These are phyloP conservation scores for Hexactinellida sp. DNA, from an alignment of 37 sponge, comb jelly and placozoan genomes.

Conservation along the genomic window DNA sequence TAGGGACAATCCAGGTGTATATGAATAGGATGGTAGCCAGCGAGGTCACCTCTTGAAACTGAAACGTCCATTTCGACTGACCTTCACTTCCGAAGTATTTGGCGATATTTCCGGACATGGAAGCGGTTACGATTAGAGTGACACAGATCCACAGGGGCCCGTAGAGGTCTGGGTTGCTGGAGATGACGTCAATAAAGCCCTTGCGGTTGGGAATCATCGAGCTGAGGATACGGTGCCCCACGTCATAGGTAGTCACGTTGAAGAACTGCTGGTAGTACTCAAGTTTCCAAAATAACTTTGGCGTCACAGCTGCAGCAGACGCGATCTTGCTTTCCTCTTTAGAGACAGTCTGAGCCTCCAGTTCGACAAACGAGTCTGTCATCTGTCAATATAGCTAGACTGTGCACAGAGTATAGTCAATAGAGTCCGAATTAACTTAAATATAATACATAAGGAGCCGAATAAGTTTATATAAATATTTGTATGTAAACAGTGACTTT, in stretches of 20 bases:
- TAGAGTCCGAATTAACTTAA: no score
- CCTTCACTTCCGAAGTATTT: constrained; percentile 27
- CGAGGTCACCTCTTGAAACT: constrained; percentile 37
- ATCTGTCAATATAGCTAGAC: neutral
- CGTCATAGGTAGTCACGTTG: constrained; percentile 57
- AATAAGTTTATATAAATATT: no score
- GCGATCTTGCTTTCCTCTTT: neutral
- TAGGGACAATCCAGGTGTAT: constrained; percentile 46
- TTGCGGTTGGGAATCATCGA: constrained; percentile 37
- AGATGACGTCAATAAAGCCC: constrained; percentile 26
- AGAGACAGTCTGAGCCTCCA: neutral
- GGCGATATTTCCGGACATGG: constrained; percentile 57
- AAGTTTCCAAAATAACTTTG: constrained; percentile 5
- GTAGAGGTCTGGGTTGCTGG: constrained; percentile 46
- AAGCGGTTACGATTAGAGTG: constrained; percentile 60
- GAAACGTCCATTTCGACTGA: constrained; percentile 33
- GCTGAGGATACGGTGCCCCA: constrained; percentile 36
- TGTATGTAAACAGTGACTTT: no score
- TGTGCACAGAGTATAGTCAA: neutral
- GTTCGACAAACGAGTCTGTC: neutral
- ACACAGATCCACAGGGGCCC: constrained; percentile 83
- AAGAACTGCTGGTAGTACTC: constrained; percentile 70
- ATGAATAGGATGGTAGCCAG: constrained; percentile 25
- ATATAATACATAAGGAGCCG: no score
- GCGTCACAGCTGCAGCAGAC: neutral